A percentile compares a stretch with the other conserved stretches of the same genome.
Conservation (phyloP, 2,797 vertebrate genomes). For the Malurus leucopterus region DNA sequence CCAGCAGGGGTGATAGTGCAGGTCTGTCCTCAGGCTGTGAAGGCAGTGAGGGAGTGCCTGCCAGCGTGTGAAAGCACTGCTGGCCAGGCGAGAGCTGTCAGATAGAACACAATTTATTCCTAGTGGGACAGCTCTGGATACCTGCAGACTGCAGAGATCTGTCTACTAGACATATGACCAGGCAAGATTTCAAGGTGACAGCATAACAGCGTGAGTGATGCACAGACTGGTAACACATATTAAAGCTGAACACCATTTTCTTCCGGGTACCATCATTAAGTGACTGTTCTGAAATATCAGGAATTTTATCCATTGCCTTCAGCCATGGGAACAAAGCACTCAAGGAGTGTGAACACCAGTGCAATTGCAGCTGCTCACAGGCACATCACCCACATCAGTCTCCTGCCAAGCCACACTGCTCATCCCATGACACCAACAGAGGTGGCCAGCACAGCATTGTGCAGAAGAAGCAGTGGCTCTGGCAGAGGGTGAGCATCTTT, state of each 20-base stretch:
- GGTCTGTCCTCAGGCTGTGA: not conserved
- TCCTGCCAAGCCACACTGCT: not conserved
- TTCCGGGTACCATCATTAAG: not conserved
- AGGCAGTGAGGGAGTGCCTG: not conserved
- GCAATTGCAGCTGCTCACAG: not conserved
- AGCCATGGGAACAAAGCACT: not conserved
- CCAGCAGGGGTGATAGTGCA: not conserved
- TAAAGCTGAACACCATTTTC: not conserved
- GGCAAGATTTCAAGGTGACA: not conserved
- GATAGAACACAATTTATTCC: not conserved
- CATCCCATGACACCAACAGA: not conserved
- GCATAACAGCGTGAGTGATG: not conserved
- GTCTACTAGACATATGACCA: not conserved
- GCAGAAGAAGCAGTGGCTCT: not conserved
- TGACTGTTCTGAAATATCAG: not conserved
- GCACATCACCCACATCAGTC: too few species aligned
- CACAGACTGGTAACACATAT: not conserved
- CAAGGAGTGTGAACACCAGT: not conserved
- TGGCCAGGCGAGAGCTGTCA: not conserved
- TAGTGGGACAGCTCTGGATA: not conserved
- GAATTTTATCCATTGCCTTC: not conserved
- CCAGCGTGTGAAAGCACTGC: rapidly evolving
- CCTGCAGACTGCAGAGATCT: not conserved
- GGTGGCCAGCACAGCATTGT: rapidly evolving
- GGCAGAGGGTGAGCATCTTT: not conserved